Conservation (phyloP, 2,888 invertebrate species). For the Lasioglossum calceatum region DNA sequence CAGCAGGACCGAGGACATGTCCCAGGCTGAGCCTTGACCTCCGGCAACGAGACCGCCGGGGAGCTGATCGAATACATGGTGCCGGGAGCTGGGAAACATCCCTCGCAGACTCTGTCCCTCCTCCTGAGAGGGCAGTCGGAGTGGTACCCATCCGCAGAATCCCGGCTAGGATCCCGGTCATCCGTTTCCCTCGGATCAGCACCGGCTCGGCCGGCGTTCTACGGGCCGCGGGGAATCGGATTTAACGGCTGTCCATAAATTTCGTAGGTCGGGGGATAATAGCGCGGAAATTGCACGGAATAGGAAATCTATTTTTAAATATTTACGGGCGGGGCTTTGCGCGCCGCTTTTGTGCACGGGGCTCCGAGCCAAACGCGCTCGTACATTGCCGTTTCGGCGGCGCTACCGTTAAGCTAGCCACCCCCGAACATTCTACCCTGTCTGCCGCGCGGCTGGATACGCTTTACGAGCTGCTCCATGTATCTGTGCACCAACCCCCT, state of each 20-base stretch:
- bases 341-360: conserved; percentile 22
- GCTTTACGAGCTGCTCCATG: conserved; percentile 21
- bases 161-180: neutral
- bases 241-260: conserved; percentile 28
- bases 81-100: conserved; percentile 2
- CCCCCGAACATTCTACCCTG: conserved; percentile 13
- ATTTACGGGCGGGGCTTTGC: conserved; percentile 38
- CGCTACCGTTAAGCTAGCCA: conserved; percentile 13
- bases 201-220: conserved; percentile 11
- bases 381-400: conserved; percentile 18
- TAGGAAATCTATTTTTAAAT: conserved; percentile 41
- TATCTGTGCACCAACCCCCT: neutral
- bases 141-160: neutral
- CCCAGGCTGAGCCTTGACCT: conserved; percentile 36
- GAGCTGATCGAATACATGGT: conserved; percentile 31
- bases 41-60: conserved; percentile 33
- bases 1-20: conserved; percentile 25
- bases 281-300: conserved; percentile 35
- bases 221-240: conserved; percentile 11
- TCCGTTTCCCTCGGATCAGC: neutral
- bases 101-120: neutral
- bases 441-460: neutral
- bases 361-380: conserved; percentile 38
- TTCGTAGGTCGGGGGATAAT: conserved; percentile 19
- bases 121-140: conserved; percentile 4